Conservation (phyloP, 1,140 invertebrate species). For the Goniozus legneri region DNA sequence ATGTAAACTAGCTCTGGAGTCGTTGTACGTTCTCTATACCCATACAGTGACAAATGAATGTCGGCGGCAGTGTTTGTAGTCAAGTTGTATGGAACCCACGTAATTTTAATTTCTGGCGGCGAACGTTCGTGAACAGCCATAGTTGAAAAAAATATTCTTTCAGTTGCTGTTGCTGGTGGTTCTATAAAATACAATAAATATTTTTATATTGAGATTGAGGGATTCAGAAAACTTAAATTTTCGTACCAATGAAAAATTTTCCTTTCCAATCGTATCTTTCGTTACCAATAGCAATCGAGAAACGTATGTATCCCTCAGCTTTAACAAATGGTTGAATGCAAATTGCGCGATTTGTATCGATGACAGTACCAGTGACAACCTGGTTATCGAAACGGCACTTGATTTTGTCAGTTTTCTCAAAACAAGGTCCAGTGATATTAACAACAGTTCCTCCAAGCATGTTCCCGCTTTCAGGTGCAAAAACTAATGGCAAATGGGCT, state of each 20-base stretch:
- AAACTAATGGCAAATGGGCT: conserved; percentile 75
- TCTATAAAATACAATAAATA: conserved; percentile 56
- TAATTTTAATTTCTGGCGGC: conserved; percentile 71
- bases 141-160: conserved; percentile 78
- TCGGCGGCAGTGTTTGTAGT: conserved; percentile 73
- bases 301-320: conserved; percentile 86
- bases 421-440: conserved; percentile 93
- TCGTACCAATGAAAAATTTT: conserved; percentile 84
- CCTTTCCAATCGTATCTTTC: conserved; percentile 87
- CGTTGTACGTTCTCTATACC: conserved; percentile 80
- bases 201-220: background rate
- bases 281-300: conserved; percentile 77
- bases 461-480: conserved; percentile 90
- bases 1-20: conserved; percentile 65
- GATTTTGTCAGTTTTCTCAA: conserved; percentile 69
- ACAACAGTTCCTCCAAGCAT: conserved; percentile 94
- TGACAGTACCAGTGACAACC: conserved; percentile 68
- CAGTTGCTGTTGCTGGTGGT: conserved; percentile 78
- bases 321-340: conserved; percentile 86
- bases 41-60: conserved; percentile 79
- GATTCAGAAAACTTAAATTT: background rate
- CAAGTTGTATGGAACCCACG: conserved; percentile 81
- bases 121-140: conserved; percentile 66
- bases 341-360: conserved; percentile 78
- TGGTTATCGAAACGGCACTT: conserved; percentile 79